Conservation (phyloP, 2,888 invertebrate genomes). For the Oithona nana region DNA sequence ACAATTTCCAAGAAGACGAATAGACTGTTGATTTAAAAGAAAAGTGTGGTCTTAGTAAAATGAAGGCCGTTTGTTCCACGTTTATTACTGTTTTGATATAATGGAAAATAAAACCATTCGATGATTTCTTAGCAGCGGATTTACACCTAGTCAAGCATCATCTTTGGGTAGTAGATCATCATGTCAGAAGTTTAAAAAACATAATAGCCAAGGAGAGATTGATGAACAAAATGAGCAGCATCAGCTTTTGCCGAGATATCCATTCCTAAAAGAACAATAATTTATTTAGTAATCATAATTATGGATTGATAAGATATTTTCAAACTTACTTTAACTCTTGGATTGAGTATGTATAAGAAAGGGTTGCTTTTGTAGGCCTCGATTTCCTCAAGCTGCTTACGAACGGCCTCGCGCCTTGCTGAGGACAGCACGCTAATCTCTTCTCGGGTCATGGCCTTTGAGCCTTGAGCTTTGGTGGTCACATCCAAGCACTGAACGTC, state of each 20-base stretch:
- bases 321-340: constrained; percentile 70
- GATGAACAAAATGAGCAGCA: constrained; percentile 77
- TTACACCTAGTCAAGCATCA: background rate
- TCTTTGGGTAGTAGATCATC: background rate
- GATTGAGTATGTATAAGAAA: constrained; percentile 84
- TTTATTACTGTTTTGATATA: background rate
- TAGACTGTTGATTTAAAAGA: background rate
- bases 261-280: constrained; percentile 52
- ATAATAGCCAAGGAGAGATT: constrained; percentile 84
- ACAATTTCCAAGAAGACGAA: no score
- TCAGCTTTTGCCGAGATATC: constrained; percentile 86
- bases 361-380: constrained; percentile 86
- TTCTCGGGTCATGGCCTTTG: constrained; percentile 67
- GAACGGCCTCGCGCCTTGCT: constrained; percentile 78
- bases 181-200: constrained; percentile 88
- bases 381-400: constrained; percentile 70
- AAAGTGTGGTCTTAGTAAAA: background rate
- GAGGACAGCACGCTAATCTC: constrained; percentile 86
- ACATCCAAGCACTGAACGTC: constrained; percentile 55
- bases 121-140: no score
- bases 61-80: background rate
- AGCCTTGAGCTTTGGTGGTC: constrained; percentile 34
- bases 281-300: background rate
- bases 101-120: background rate
- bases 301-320: background rate